phyloP scores from a whole-genome alignment of 2,113 vertebrate genomes.

The Climacteris rufus region DNA sequence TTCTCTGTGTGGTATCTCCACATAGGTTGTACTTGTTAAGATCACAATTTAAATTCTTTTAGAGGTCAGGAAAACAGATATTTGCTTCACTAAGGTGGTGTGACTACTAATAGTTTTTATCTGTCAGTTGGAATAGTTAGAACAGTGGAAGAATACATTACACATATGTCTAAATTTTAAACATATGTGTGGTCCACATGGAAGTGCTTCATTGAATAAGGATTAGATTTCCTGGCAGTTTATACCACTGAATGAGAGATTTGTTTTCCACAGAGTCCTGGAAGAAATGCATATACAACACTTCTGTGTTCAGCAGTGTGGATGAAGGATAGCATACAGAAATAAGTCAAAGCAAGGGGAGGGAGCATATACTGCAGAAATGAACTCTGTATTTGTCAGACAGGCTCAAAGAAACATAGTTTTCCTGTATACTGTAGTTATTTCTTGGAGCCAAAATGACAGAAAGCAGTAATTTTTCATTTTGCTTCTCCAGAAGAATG shows the following conservation, averaged over 20 bases:
- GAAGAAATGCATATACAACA: neutral
- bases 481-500: conserved; percentile 61
- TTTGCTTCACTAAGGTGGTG: neutral
- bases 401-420: neutral
- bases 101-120: neutral
- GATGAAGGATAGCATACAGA: neutral
- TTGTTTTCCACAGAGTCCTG: neutral
- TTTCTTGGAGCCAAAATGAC: conserved; percentile 51
- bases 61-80: neutral
- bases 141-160: neutral
- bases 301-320: neutral
- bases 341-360: neutral
- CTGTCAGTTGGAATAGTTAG: neutral
- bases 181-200: neutral
- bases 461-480: conserved; percentile 58
- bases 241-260: neutral
- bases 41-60: neutral
- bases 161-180: neutral
- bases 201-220: neutral
- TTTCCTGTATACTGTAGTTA: conserved; percentile 20
- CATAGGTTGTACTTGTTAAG: neutral
- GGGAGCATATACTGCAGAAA: neutral
- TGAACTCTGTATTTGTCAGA: neutral
- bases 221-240: neutral
- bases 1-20: neutral